phyloP scores from a whole-genome alignment of 2,888 invertebrate species.

The Euproctis similis region DNA sequence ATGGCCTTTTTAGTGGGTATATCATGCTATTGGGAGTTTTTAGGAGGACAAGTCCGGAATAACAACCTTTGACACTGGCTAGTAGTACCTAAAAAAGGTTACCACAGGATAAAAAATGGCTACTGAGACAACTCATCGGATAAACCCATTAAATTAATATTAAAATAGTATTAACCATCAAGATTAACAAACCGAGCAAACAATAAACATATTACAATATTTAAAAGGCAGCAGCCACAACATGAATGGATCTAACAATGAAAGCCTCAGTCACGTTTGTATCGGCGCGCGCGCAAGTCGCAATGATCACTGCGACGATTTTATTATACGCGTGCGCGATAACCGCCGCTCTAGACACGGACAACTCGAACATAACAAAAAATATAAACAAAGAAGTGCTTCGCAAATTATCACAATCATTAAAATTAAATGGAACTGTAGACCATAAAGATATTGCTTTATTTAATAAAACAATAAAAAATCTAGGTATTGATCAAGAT shows the following conservation, averaged over 20 bases:
- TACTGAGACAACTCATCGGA: too few relatives aligned
- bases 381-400: conserved; percentile 39
- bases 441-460: conserved; percentile 35
- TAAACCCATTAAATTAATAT: too few relatives aligned
- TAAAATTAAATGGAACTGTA: conserved; percentile 41
- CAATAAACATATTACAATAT: conserved; percentile 39
- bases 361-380: conserved; percentile 35
- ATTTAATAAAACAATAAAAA: conserved; percentile 42
- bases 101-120: too few relatives aligned
- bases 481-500: conserved; percentile 41
- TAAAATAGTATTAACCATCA: too few relatives aligned
- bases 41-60: too few relatives aligned
- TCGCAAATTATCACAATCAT: conserved; percentile 31
- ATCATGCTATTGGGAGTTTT: too few relatives aligned
- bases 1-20: too few relatives aligned
- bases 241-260: conserved; percentile 14
- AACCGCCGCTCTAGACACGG: conserved; percentile 29
- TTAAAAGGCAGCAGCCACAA: conserved; percentile 28
- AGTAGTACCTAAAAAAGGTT: too few relatives aligned
- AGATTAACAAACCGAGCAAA: conserved; percentile 9
- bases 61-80: too few relatives aligned
- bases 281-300: conserved; percentile 60
- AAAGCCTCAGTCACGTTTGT: conserved; percentile 42
- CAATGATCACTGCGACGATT: conserved; percentile 33
- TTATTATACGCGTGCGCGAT: conserved; percentile 50